Evolutionary conservation across 2,797 vertebrate species (phyloP).

Genomic region (Pachyuromys duprasi): DNA sequence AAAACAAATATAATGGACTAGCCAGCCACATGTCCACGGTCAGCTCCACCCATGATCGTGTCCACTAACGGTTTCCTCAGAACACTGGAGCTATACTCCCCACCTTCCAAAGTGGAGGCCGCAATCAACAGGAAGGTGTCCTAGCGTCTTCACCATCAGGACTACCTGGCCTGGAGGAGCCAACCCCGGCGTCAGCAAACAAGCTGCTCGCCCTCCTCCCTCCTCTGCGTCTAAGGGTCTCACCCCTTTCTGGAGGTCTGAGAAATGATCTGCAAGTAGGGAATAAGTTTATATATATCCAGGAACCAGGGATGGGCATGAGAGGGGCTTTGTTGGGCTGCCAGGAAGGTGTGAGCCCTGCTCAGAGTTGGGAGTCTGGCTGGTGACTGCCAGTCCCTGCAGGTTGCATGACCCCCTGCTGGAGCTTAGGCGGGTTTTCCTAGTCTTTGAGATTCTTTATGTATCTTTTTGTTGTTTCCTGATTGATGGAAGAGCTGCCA

Average conservation of each 20-base stretch:
- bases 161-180: not conserved
- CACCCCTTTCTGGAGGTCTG: not conserved
- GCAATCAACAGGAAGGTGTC: not conserved
- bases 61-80: not conserved
- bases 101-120: not conserved
- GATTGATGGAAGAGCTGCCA: not conserved
- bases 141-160: not conserved
- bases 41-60: accelerated
- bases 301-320: not conserved
- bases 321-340: slow-evolving; percentile 10
- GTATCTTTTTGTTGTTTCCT: slow-evolving; percentile 40
- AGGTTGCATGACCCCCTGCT: not conserved
- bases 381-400: too few relatives aligned
- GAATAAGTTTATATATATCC: not conserved
- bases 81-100: not conserved
- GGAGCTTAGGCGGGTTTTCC: not conserved
- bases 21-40: too few relatives aligned
- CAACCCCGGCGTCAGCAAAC: too few relatives aligned
- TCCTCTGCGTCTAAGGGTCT: not conserved
- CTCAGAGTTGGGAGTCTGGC: not conserved
- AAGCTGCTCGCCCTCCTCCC: not conserved
- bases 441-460: not conserved
- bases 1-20: not conserved
- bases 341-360: not conserved
- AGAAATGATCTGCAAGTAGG: not conserved